phyloP scores from a whole-genome alignment of 2,113 vertebrate genomes.

The Nerophis ophidion region DNA sequence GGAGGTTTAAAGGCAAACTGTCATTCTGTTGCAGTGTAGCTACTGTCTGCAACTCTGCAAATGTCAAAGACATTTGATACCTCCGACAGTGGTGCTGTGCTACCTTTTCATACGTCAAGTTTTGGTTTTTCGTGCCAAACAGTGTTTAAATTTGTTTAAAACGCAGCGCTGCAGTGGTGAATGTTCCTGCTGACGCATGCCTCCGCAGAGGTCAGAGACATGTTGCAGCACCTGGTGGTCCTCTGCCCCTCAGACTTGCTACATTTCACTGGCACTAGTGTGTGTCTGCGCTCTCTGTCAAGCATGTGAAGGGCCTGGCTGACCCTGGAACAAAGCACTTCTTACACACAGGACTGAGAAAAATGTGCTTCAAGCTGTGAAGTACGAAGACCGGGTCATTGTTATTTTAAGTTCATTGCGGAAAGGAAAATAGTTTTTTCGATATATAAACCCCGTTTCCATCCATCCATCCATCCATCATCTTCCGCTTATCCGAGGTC shows the following conservation, averaged over 20 bases:
- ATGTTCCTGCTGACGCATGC: conserved; percentile 25
- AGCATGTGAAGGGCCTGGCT: conserved; percentile 26
- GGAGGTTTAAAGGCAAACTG: no score
- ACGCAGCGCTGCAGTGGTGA: no score
- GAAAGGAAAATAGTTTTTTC: background rate
- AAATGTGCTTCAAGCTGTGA: conserved; percentile 17
- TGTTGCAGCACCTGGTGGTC: conserved; percentile 41
- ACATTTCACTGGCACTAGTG: conserved; percentile 31
- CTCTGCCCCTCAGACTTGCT: conserved; percentile 34
- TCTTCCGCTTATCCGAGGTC: no score
- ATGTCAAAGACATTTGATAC: no score
- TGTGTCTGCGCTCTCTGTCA: conserved; percentile 16
- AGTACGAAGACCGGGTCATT: background rate
- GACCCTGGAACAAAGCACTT: conserved; percentile 9
- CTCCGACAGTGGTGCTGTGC: no score
- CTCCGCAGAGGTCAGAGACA: conserved; percentile 18
- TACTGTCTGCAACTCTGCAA: no score
- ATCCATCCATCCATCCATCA: no score
- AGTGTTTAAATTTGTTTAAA: no score
- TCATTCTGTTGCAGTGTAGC: no score
- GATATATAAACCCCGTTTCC: no score
- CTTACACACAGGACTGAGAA: conserved; percentile 29
- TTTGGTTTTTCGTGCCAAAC: no score
- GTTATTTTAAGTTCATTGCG: background rate
- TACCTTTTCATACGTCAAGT: no score